Percentiles rank a stretch among this genome's conserved stretches.
Evolutionary conservation across 2,888 invertebrate species (phyloP).

Genomic region (Parascotia fuliginaria): DNA sequence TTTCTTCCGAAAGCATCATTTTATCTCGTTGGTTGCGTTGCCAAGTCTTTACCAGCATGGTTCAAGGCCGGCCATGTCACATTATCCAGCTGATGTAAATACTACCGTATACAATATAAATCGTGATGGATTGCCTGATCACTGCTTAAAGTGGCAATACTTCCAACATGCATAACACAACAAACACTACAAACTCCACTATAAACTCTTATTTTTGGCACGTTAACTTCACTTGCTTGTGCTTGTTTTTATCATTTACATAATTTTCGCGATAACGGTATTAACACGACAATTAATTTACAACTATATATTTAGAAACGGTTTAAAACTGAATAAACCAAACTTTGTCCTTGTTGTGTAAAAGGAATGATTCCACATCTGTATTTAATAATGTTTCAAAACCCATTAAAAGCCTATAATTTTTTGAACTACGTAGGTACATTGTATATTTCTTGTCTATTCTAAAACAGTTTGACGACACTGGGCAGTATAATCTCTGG

Average conservation of each 20-base stretch:
- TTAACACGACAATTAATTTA: too few species aligned
- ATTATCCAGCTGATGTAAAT: slow-evolving; percentile 45
- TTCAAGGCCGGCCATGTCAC: slow-evolving; percentile 62
- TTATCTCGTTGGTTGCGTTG: slow-evolving; percentile 47
- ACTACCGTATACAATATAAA: slow-evolving; percentile 20
- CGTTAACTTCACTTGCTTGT: too few species aligned
- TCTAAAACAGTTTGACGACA: slow-evolving; percentile 13
- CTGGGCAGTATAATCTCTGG: slow-evolving; percentile 13
- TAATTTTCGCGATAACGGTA: too few species aligned
- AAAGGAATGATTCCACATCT: too few species aligned
- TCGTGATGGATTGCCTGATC: slow-evolving; percentile 13
- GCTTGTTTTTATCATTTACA: too few species aligned
- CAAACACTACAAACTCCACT: background rate
- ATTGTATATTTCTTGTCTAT: too few species aligned
- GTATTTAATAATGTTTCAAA: background rate
- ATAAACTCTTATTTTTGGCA: too few species aligned
- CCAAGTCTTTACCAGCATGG: slow-evolving; percentile 51
- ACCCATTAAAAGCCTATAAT: slow-evolving; percentile 1
- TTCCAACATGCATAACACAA: too few species aligned
- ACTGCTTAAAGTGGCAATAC: slow-evolving; percentile 18
- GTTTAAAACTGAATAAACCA: too few species aligned
- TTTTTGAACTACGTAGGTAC: slow-evolving; percentile 2
- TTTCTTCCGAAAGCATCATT: slow-evolving; percentile 43
- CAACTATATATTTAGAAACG: too few species aligned
- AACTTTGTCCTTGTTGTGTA: too few species aligned